A percentile compares a stretch with the other conserved stretches of the same genome.
Conservation (phyloP, 2,113 vertebrate genomes). For the Hassar affinis region DNA sequence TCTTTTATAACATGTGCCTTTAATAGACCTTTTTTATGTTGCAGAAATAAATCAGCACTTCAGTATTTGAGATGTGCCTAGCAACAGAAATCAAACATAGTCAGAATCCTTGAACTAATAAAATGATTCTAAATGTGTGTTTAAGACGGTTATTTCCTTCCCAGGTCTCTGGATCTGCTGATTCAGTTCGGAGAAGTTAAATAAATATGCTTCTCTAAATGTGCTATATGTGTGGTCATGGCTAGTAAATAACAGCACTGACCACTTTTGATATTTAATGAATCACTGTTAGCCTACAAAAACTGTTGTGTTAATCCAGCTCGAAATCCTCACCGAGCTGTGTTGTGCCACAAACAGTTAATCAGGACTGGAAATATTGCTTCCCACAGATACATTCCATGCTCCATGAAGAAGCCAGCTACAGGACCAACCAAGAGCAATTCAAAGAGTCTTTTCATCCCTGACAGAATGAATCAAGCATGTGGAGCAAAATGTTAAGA, state of each 20-base stretch:
- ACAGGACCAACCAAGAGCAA: neutral
- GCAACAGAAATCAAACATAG: slow-evolving; percentile 49
- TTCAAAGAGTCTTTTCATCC: slow-evolving; percentile 69
- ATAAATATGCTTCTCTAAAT: neutral
- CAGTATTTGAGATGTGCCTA: slow-evolving; percentile 49
- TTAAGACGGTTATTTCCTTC: slow-evolving; percentile 26
- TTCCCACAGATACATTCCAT: neutral
- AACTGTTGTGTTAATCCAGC: slow-evolving; percentile 20
- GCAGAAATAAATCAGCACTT: slow-evolving; percentile 46
- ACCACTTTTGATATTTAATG: slow-evolving; percentile 5
- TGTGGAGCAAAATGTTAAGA: slow-evolving; percentile 59
- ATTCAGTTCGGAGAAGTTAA: neutral
- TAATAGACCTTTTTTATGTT: slow-evolving; percentile 50
- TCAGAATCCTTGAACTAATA: slow-evolving; percentile 12
- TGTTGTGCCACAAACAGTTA: slow-evolving; percentile 26
- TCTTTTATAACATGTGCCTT: slow-evolving; percentile 56
- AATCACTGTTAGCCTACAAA: slow-evolving; percentile 15
- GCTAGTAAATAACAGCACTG: neutral
- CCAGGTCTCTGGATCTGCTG: neutral
- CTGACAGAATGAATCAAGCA: slow-evolving; percentile 62
- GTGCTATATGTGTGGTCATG: neutral
- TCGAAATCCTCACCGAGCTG: neutral
- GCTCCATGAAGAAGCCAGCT: neutral
- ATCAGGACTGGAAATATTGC: slow-evolving; percentile 34
- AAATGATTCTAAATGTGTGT: slow-evolving; percentile 21